These are phyloP conservation scores for Leptopilina syphax DNA, from an alignment of 2,888 invertebrate genomes.

Conservation along the genomic window DNA sequence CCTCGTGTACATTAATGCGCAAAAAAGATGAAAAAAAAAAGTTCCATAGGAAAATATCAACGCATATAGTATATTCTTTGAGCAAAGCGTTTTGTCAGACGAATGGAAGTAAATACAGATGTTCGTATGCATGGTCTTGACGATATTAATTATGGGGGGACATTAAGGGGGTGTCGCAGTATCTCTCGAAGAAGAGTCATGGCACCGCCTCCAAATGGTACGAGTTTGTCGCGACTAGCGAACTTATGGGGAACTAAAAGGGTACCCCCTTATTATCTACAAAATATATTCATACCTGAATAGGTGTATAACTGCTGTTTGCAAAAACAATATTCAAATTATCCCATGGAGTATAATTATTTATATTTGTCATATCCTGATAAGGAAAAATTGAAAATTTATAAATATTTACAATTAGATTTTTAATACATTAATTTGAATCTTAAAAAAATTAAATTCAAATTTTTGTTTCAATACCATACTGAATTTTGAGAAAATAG, in stretches of 20 bases:
- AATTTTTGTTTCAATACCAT: too few relatives aligned
- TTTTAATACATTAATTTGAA: too few relatives aligned
- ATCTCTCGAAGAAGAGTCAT: conserved; percentile 60
- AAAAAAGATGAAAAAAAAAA: background rate
- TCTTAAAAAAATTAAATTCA: too few relatives aligned
- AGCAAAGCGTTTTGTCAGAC: background rate
- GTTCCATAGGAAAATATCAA: conserved; percentile 21
- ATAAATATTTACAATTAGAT: too few relatives aligned
- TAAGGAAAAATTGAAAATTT: too few relatives aligned
- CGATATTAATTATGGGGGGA: conserved; percentile 68
- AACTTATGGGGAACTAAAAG: conserved; percentile 54
- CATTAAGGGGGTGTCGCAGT: conserved; percentile 57
- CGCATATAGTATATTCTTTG: background rate
- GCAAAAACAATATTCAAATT: conserved; percentile 1
- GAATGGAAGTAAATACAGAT: conserved; percentile 55
- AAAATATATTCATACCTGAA: conserved; percentile 20
- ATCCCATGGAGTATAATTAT: background rate
- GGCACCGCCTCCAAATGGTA: conserved; percentile 63
- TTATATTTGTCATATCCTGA: too few relatives aligned
- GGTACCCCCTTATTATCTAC: conserved; percentile 63
- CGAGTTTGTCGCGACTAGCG: conserved; percentile 62
- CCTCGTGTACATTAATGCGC: conserved; percentile 21
- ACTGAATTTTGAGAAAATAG: too few relatives aligned
- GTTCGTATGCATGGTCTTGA: conserved; percentile 59
- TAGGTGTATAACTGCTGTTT: conserved; percentile 6